Conservation (phyloP, 2,888 invertebrate species). For the Phortica okadai region DNA sequence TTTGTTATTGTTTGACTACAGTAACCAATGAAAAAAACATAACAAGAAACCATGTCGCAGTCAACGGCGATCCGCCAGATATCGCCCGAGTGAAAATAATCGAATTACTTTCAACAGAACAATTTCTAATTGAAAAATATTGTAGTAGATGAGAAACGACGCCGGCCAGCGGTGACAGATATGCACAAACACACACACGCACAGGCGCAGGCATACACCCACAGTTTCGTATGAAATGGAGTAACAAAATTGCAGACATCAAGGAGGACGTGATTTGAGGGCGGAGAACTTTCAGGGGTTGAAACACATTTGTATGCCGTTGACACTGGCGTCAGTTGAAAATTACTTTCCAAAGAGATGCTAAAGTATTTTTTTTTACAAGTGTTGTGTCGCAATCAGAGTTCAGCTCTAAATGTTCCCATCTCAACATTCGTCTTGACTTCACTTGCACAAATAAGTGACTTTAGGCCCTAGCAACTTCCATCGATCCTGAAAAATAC, state of each 20-base stretch:
- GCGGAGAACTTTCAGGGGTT: conserved; percentile 5
- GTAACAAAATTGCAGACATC: conserved; percentile 42
- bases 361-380: conserved; percentile 32
- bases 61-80: conserved; percentile 32
- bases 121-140: conserved; percentile 78
- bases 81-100: conserved; percentile 76
- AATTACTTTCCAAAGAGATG: conserved; percentile 50
- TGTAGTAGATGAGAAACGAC: conserved; percentile 62
- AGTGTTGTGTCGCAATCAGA: background rate
- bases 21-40: background rate
- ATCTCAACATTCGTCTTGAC: background rate
- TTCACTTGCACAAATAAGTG: background rate
- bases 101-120: conserved; percentile 77
- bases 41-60: background rate
- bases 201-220: conserved; percentile 4
- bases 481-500: background rate
- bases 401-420: background rate
- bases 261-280: background rate
- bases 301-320: conserved; percentile 59
- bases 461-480: background rate
- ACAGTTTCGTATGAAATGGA: conserved; percentile 8
- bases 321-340: conserved; percentile 64
- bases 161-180: conserved; percentile 35
- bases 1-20: background rate
- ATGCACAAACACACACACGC: conserved; percentile 31